A percentile compares a stretch with the other conserved stretches of the same genome.
These are phyloP conservation scores for Galemys pyrenaicus DNA, from an alignment of 2,113 vertebrate genomes.

Conservation along the genomic window DNA sequence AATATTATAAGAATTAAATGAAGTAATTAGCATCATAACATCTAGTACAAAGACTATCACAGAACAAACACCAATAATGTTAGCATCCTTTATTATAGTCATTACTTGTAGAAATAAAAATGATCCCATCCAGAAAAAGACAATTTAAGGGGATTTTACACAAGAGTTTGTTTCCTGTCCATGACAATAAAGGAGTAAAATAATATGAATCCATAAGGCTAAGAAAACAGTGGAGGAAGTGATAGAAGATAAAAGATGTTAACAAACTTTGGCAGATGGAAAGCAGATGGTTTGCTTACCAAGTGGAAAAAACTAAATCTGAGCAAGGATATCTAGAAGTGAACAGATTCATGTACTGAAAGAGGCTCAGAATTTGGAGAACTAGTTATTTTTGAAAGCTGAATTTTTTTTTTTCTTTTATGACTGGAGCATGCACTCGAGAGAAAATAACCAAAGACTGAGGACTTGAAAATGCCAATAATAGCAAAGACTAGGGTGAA, in stretches of 20 bases:
- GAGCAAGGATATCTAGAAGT: constrained; percentile 25
- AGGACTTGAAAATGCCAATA: neutral
- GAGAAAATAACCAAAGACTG: neutral
- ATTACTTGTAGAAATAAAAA: neutral
- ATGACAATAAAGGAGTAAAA: neutral
- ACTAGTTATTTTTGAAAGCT: neutral
- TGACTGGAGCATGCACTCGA: neutral
- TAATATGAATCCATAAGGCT: neutral
- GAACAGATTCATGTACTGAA: neutral
- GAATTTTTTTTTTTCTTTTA: neutral
- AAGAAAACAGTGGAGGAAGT: constrained; percentile 18
- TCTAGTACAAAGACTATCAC: neutral
- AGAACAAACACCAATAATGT: neutral
- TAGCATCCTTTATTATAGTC: neutral
- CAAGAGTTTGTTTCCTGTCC: neutral
- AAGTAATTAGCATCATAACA: neutral
- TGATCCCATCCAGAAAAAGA: neutral
- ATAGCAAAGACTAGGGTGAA: neutral
- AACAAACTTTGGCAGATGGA: constrained; percentile 30
- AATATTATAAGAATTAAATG: neutral
- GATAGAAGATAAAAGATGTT: constrained; percentile 9
- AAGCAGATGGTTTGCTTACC: constrained; percentile 1
- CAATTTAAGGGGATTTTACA: neutral
- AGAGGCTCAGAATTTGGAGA: neutral
- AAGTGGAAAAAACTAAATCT: constrained; percentile 22